Evolutionary conservation across 2,113 vertebrate species (phyloP).

Genomic region (Egretta garzetta): DNA sequence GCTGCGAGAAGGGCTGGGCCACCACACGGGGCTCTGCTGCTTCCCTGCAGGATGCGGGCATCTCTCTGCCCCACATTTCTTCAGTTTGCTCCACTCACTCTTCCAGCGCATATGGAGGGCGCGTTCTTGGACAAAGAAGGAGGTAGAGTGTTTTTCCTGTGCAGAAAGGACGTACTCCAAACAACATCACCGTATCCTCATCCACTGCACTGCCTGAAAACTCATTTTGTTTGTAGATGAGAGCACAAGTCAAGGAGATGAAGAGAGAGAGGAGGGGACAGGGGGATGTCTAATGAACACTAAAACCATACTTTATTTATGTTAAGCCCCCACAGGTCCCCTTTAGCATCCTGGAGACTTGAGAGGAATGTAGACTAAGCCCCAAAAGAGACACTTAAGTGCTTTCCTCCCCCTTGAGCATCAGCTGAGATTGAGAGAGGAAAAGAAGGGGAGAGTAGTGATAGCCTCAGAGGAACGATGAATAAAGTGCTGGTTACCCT

Average conservation of each 20-base stretch:
- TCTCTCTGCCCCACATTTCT: not conserved
- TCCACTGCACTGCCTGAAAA: not conserved
- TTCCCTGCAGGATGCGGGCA: not conserved
- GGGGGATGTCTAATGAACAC: constrained; percentile 27
- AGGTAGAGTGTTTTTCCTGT: not conserved
- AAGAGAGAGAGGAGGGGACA: constrained; percentile 10
- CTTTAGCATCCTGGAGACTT: not conserved
- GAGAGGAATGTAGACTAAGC: constrained; percentile 24
- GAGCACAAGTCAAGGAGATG: not conserved
- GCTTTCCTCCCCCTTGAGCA: constrained; percentile 70
- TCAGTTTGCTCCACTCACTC: not conserved
- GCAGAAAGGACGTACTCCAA: not conserved
- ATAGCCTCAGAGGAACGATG: constrained; percentile 44
- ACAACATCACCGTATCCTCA: not conserved
- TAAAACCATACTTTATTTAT: constrained; percentile 39
- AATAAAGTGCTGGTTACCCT: constrained; percentile 29
- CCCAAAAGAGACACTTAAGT: constrained; percentile 73
- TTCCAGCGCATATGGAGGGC: not conserved
- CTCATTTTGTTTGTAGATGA: not conserved
- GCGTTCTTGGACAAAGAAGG: not conserved
- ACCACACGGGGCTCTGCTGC: accelerated
- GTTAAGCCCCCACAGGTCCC: constrained; percentile 36
- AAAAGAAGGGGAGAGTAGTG: constrained; percentile 25
- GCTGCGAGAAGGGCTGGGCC: not conserved
- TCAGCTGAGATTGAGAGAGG: constrained; percentile 16